A percentile compares a stretch with the other conserved stretches of the same genome.
Evolutionary conservation across 2,797 vertebrate species (phyloP).

Genomic region (Presbytis comata): DNA sequence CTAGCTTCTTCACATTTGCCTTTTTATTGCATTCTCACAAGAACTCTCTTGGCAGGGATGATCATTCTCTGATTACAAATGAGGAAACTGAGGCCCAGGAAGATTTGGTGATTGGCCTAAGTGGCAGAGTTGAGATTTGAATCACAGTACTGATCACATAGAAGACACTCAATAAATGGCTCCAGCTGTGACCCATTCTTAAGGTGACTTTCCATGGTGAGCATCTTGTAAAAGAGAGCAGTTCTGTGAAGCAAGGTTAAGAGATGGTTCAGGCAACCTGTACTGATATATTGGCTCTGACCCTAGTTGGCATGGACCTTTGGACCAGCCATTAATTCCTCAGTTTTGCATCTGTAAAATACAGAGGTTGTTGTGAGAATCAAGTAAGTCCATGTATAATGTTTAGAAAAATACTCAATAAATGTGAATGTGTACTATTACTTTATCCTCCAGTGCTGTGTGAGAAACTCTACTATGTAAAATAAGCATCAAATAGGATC

Average conservation of each 20-base stretch:
- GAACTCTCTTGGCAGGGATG: no score
- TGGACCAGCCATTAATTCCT: background rate
- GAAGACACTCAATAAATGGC: background rate
- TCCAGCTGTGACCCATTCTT: background rate
- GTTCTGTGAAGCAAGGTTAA: background rate
- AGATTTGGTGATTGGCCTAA: background rate
- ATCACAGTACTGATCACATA: background rate
- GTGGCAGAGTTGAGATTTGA: background rate
- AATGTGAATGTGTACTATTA: background rate
- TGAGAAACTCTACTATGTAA: background rate
- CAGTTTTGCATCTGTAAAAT: background rate
- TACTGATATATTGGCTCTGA: rapidly evolving
- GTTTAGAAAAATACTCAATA: background rate
- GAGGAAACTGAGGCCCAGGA: background rate
- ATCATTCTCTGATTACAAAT: background rate
- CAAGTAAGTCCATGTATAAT: background rate
- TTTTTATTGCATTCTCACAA: background rate
- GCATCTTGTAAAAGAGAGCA: background rate
- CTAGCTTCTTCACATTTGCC: background rate
- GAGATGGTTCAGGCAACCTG: background rate
- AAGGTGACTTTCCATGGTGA: background rate
- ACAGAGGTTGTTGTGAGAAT: conserved; percentile 14
- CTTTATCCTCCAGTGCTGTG: background rate
- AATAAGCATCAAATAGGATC: background rate
- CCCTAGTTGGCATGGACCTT: background rate